phyloP scores from a whole-genome alignment of 2,113 vertebrate genomes.

The Eulemur rufifrons region DNA sequence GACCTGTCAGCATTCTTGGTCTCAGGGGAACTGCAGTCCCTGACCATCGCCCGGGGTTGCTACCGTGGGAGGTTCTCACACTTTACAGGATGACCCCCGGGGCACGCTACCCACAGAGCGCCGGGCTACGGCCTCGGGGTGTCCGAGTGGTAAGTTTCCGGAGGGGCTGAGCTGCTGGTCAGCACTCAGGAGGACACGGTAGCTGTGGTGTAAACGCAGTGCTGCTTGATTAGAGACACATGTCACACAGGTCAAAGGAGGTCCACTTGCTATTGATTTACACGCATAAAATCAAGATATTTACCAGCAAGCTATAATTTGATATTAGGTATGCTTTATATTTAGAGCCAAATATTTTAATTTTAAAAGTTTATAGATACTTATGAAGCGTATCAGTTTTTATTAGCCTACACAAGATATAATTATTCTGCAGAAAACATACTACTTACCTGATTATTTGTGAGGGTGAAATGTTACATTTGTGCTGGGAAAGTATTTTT shows the following conservation, averaged over 20 bases:
- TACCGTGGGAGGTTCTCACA: no score
- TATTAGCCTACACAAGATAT: no score
- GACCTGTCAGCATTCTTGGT: accelerated
- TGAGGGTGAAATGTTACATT: background rate
- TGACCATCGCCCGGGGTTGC: no score
- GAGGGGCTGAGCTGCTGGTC: background rate
- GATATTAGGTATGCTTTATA: no score
- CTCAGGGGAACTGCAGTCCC: no score
- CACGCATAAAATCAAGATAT: accelerated
- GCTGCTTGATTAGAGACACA: accelerated
- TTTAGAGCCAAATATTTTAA: background rate
- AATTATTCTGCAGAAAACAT: background rate
- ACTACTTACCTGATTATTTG: background rate
- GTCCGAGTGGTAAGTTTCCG: no score
- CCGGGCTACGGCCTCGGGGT: no score
- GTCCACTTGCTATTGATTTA: background rate
- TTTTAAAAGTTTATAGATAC: background rate
- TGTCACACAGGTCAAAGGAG: background rate
- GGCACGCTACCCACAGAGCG: background rate
- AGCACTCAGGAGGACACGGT: background rate
- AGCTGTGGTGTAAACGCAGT: accelerated
- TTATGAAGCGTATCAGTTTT: accelerated
- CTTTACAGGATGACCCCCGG: background rate
- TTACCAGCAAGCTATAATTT: background rate
- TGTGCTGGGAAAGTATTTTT: background rate